Percentiles rank a stretch among this genome's conserved stretches.
These are phyloP conservation scores for Rafetus swinhoei DNA, from an alignment of 2,113 vertebrate species.

Conservation along the genomic window DNA sequence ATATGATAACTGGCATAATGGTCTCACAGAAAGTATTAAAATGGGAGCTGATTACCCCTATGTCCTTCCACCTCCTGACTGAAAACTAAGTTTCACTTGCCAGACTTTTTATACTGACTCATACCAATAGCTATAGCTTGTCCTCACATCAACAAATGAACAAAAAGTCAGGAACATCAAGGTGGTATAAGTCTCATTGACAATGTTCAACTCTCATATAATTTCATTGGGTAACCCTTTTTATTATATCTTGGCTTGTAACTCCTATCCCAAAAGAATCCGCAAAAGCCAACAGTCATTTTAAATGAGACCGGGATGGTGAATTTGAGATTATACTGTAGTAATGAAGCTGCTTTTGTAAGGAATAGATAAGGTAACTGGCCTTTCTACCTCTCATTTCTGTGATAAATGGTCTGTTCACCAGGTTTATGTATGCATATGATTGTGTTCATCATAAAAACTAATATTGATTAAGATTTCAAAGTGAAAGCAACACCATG, in stretches of 20 bases:
- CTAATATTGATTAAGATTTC: background rate
- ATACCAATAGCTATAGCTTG: background rate
- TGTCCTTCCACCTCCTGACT: background rate
- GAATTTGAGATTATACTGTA: background rate
- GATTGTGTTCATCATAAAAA: background rate
- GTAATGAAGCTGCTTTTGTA: background rate
- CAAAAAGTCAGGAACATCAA: rapidly evolving
- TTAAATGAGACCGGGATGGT: background rate
- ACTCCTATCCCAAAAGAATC: background rate
- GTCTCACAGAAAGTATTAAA: background rate
- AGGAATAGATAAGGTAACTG: background rate
- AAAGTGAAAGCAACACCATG: background rate
- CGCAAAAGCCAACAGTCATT: background rate
- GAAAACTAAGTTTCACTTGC: background rate
- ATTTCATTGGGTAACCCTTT: background rate
- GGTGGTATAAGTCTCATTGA: background rate
- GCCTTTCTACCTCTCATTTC: background rate
- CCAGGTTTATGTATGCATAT: background rate
- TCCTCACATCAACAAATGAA: background rate
- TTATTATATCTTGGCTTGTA: background rate
- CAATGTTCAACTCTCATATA: background rate
- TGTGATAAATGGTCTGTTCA: background rate
- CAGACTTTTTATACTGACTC: background rate
- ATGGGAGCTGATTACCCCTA: background rate
- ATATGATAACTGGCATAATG: background rate